These are phyloP conservation scores for Pteronura brasiliensis DNA, from an alignment of 2,113 vertebrate species.

Conservation along the genomic window DNA sequence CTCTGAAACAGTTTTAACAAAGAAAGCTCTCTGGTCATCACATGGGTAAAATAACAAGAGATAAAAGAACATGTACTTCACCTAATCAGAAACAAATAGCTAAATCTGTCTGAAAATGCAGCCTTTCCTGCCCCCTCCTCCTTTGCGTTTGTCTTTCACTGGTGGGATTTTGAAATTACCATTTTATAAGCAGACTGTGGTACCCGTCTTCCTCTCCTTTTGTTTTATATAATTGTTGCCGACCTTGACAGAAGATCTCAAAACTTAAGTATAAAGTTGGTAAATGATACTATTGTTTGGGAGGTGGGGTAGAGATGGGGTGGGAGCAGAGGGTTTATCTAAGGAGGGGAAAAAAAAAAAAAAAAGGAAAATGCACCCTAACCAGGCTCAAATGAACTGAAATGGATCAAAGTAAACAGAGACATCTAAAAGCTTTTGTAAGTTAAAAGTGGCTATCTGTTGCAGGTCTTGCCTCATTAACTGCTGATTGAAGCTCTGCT, in stretches of 20 bases:
- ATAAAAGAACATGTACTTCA: constrained; percentile 77
- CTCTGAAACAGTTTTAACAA: constrained; percentile 83
- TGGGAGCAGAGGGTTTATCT: constrained; percentile 81
- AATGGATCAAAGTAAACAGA: constrained; percentile 92
- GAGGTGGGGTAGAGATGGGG: constrained; percentile 44
- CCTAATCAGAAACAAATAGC: constrained; percentile 84
- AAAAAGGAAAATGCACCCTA: constrained; percentile 71
- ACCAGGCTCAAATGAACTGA: constrained; percentile 86
- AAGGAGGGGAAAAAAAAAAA: constrained; percentile 24
- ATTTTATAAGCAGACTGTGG: constrained; percentile 59
- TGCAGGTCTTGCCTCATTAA: constrained; percentile 90
- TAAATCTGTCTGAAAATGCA: constrained; percentile 80
- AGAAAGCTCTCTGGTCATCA: constrained; percentile 83
- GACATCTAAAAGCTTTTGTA: constrained; percentile 90
- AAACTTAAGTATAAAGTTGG: constrained; percentile 85
- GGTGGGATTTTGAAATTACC: constrained; percentile 76
- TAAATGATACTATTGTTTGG: constrained; percentile 87
- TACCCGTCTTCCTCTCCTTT: constrained; percentile 64
- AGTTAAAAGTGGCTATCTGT: constrained; percentile 89
- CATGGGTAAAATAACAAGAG: constrained; percentile 82
- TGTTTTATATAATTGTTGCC: constrained; percentile 80
- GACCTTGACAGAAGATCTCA: constrained; percentile 83
- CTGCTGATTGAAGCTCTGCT: constrained; percentile 86
- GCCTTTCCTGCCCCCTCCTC: constrained; percentile 66
- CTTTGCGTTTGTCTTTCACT: constrained; percentile 79